Evolutionary conservation across 2,888 invertebrate genomes (phyloP), one percentile per base, ranked within the genome.

Genomic region (Cepaea hortensis): DNA sequence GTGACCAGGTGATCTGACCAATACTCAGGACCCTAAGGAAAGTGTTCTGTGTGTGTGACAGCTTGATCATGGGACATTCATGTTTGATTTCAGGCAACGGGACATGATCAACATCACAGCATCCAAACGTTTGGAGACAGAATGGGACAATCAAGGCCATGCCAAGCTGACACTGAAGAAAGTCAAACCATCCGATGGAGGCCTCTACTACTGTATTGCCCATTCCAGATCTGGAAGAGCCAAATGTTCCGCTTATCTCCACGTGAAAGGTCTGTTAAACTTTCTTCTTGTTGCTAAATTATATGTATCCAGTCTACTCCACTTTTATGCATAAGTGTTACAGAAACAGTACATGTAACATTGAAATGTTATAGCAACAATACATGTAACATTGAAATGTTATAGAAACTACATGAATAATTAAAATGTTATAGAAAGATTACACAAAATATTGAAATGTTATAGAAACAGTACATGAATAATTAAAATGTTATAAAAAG

Each of bases 141-240:
- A 98, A 94, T 97, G 98, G 95, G 98, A 97, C 95, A 97, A 97
- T 94, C 97, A 98, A 83, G 94, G 93, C 11, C 96, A 97, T 50
- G 98, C 98, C 0, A 97, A 97, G 46, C 95, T 98, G 83, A 96
- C 96, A 88, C 98, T 99, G 93, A 97, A 97, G 92, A 98, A 98
- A 95, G 96, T 97, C 90, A 96, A 96, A 87, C 95, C 96, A 89
- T 96, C 96, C 91, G 97, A 98, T 94, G 97, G 97, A 94, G 97
- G 97, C 61, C 96, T 97, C 86, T 99, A 98, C 94, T 96, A 96
- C 50, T 98, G 98, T 94, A 97, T 97, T 93, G 99, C 99, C 50
- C 97, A 96, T 91, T 99, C 98, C 95, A 97, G 97, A 89, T 96
- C 98, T 92, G 98, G 99, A 87, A 96, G 96, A 85, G 96, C 94